Base-by-base conservation (phyloP, 1,140 invertebrate genomes). In the Acromyrmex charruanus region DNA sequence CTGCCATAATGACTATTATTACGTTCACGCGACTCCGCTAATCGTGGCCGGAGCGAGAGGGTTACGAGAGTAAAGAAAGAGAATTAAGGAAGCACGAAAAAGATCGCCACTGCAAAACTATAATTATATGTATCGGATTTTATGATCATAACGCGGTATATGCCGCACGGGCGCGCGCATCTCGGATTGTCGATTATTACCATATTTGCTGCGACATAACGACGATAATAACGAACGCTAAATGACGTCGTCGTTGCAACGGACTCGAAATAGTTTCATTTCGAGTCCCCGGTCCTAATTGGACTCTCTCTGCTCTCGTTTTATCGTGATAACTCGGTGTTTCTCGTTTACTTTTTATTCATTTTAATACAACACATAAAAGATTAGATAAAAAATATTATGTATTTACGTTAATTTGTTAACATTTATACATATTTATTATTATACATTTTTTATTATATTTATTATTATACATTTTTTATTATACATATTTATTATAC, bases 1-100 rank as follows among this genome's bases (percentile, higher is more conserved):
- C 69, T 75, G 80, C 69, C 35, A 14, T 84, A 84, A 84, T 84
- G 80, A 84, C 80, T 61, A 84, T 84, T 84, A 84, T 84, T 84
- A 84, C 69, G 69, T 84, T 84, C 80, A 84, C 80, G 80, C 80
- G 80, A 84, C 80, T 84, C 55, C 55, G 80, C 68, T 84, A 84
- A 84, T 84, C 80, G 59, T 3, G 39, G 69, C 39, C 69, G 68
- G 31, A 31, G 68, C 55, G 68, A 28, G 31, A 81, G 28, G 63
- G 63, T 84, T 84, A 84, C 80, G 69, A 14, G 80, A 61, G 68
- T 28, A 18, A 39, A 69, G 66, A 49, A 69, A 3, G 66, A 69
- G 39, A 69, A 39, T 69, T 69, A 69, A 69, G 66, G 66, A 51
- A 59, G 80, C 55, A 84, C 68, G 80, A 84, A 84, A 82, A 74